A percentile compares a stretch with the other conserved stretches of the same genome.
These are phyloP conservation scores for Falco biarmicus DNA, from an alignment of 2,797 vertebrate genomes.

Conservation along the genomic window DNA sequence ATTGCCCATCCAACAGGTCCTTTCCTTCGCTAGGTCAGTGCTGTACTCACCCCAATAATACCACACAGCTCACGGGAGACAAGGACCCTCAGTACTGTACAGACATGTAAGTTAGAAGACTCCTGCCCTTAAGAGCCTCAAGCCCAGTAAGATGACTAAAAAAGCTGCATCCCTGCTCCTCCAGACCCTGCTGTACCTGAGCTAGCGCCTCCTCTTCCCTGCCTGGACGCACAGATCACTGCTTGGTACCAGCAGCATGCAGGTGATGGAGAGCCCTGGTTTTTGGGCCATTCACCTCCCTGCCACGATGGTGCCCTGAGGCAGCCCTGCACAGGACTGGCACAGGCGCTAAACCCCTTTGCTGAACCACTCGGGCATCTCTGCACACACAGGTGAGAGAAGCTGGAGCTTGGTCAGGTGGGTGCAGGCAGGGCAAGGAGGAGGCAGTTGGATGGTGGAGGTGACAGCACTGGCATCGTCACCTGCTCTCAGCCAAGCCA, in stretches of 20 bases:
- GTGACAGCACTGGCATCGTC: not conserved
- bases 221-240: no score
- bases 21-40: not conserved
- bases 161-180: not conserved
- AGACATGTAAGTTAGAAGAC: not conserved
- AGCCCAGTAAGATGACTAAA: not conserved
- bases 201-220: not conserved
- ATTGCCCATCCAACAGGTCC: not conserved
- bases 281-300: not conserved
- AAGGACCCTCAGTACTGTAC: no score
- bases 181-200: not conserved
- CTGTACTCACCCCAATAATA: not conserved
- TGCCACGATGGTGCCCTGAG: fast-evolving
- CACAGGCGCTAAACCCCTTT: not conserved
- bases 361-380: not conserved
- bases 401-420: not conserved
- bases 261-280: not conserved
- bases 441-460: not conserved
- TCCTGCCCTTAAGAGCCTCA: not conserved
- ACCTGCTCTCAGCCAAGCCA: not conserved
- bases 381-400: not conserved
- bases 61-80: not conserved
- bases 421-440: not conserved
- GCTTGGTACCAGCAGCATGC: not conserved
- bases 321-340: not conserved